Conservation (phyloP, 2,797 vertebrate species). For the Pseudomugil gertrudae region DNA sequence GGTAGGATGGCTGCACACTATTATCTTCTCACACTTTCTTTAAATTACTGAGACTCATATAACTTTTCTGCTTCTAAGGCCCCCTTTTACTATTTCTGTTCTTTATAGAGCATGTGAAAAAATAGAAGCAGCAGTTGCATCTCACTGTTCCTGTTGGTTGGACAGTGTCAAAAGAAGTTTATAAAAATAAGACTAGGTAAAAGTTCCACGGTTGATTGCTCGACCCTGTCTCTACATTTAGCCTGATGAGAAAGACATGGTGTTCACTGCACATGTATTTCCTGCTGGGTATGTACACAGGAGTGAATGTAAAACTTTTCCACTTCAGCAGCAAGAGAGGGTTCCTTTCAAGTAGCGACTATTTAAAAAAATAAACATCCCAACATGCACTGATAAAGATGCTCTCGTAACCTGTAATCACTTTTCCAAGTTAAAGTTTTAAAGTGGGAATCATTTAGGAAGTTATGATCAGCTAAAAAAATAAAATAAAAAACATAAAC, state of each 20-base stretch:
- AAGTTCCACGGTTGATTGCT: constrained; percentile 74
- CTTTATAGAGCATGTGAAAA: constrained; percentile 32
- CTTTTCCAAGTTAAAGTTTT: background rate
- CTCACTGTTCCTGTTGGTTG: constrained; percentile 57
- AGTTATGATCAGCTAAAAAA: background rate
- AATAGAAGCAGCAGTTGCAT: constrained; percentile 44
- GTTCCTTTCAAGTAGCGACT: background rate
- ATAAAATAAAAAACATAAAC: background rate
- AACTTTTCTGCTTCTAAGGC: constrained; percentile 13
- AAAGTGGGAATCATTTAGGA: background rate
- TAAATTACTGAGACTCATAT: background rate
- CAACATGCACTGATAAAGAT: background rate
- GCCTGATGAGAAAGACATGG: constrained; percentile 67
- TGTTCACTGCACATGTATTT: constrained; percentile 69
- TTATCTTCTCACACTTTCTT: constrained; percentile 1
- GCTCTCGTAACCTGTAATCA: background rate
- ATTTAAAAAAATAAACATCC: constrained; percentile 3
- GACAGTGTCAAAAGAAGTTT: constrained; percentile 40
- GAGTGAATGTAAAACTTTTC: constrained; percentile 30
- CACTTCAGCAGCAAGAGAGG: constrained; percentile 9
- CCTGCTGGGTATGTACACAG: constrained; percentile 64
- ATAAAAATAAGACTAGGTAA: constrained; percentile 34
- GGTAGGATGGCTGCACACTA: background rate
- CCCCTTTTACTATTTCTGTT: constrained; percentile 15
- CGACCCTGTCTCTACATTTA: constrained; percentile 72